Base-by-base conservation (phyloP, 53 echinoderm and acorn worm species). In the Antedon mediterranea region DNA sequence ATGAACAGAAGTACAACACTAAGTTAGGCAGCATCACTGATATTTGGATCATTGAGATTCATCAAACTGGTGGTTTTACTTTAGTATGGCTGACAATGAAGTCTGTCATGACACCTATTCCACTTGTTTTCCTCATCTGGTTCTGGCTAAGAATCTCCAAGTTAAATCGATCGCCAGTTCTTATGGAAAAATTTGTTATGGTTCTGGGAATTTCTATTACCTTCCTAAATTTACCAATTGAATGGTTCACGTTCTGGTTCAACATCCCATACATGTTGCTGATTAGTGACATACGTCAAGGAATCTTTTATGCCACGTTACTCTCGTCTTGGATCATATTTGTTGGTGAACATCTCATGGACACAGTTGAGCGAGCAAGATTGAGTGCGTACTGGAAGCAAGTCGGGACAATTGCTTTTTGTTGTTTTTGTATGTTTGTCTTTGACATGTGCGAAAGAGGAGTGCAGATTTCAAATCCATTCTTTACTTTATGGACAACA, bases 311-410 rank as follows among this genome's bases (percentile, higher is more conserved):
- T 34, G 92, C 98, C 44, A 98, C 90, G 93, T 80, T 98, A 5
- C 90, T 98, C 74, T 93, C 90, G 0, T 98, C 93, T 75, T 93
- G 98, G 98, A 90, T 98, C 71, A 93, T 98, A 76, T 98, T 98
- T 73, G 77, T 89, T 13, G 98, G 98, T 29, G 98, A 98, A 76
- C 93, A 98, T 81, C 78, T 98, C 78, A 98, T 98, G 98, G 57
- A 57, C 57, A 57, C 57, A 57, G 57, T 57, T 57, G 57, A 57
- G 57, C 57, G 57, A 57, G 57, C 57, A 73, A 82, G 89, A 34
- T 77, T 94, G 20, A 86, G 72, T 76, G 91, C 89, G 14, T 94
- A 94, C 78, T 86, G 91, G 85, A 85, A 80, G 72, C 94, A 94
- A 73, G 91, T 89, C 28, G 75, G 78, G 43, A 84, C 97, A 32